Evolutionary conservation across 2,113 vertebrate species (phyloP).

Genomic region (Cygnus buccinator): DNA sequence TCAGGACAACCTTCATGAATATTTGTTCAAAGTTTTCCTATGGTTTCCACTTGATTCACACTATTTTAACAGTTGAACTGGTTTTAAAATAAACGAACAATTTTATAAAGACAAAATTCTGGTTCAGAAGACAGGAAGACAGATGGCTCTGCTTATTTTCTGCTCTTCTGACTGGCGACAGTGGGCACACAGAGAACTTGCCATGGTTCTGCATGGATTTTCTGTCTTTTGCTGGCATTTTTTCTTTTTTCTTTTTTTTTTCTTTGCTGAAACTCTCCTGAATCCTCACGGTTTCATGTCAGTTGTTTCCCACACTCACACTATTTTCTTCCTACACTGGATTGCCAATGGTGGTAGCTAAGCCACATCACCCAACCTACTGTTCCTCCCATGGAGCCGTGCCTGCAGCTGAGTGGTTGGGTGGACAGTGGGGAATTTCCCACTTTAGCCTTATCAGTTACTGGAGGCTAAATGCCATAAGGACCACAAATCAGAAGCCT

Average conservation of each 20-base stretch:
- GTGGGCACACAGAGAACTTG: neutral
- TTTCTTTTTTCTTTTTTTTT: neutral
- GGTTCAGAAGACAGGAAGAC: neutral
- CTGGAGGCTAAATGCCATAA: neutral
- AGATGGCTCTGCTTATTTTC: neutral
- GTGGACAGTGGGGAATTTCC: neutral
- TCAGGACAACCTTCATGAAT: neutral
- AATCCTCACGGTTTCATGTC: neutral
- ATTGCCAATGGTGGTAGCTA: neutral
- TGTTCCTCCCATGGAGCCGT: neutral
- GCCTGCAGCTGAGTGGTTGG: neutral
- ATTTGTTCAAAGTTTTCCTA: neutral
- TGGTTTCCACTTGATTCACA: neutral
- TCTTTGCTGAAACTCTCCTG: neutral
- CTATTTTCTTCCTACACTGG: neutral
- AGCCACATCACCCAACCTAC: neutral
- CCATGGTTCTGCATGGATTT: accelerated
- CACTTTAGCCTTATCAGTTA: neutral
- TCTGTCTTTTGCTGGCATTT: neutral
- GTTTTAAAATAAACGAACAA: neutral
- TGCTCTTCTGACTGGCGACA: neutral
- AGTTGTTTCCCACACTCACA: neutral
- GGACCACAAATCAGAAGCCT: neutral
- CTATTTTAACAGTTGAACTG: neutral
- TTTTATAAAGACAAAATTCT: neutral